Evolutionary conservation across 2,797 vertebrate species (phyloP).

Genomic region (Setipinna tenuifilis): DNA sequence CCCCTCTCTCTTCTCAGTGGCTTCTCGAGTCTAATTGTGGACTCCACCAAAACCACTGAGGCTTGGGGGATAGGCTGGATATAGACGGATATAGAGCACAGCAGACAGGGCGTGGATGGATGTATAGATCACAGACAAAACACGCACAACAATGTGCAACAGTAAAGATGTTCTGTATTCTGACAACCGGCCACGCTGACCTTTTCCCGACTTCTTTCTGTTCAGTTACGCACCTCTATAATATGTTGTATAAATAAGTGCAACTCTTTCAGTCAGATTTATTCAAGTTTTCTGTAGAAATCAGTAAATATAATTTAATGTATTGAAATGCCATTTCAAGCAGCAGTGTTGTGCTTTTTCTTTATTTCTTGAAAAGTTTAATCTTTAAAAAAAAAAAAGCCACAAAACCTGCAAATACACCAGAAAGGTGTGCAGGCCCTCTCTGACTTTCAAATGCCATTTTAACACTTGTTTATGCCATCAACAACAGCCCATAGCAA

Average conservation of each 20-base stretch:
- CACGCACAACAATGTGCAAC: neutral
- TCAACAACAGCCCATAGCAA: too few species aligned
- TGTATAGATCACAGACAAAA: neutral
- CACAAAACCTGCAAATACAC: too few species aligned
- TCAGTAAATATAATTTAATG: too few species aligned
- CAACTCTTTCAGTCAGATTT: too few species aligned
- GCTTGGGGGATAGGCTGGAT: conserved; percentile 37
- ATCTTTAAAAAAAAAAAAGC: too few species aligned
- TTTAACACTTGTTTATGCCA: too few species aligned
- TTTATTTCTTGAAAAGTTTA: too few species aligned
- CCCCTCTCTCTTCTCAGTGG: conserved; percentile 13
- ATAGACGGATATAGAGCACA: neutral
- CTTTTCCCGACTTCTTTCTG: neutral
- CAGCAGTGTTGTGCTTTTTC: too few species aligned
- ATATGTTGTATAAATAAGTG: neutral
- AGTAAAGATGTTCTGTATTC: neutral
- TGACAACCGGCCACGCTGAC: neutral
- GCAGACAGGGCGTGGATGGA: neutral
- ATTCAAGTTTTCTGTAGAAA: too few species aligned
- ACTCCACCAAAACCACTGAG: conserved; percentile 38
- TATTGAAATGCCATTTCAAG: too few species aligned
- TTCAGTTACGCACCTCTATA: neutral
- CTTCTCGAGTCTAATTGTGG: conserved; percentile 33
- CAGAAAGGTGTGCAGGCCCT: too few species aligned
- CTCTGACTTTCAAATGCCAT: too few species aligned